A percentile compares a stretch with the other conserved stretches of the same genome.
Evolutionary conservation across 2,113 vertebrate species (phyloP).

Genomic region (Dermatemys mawii): DNA sequence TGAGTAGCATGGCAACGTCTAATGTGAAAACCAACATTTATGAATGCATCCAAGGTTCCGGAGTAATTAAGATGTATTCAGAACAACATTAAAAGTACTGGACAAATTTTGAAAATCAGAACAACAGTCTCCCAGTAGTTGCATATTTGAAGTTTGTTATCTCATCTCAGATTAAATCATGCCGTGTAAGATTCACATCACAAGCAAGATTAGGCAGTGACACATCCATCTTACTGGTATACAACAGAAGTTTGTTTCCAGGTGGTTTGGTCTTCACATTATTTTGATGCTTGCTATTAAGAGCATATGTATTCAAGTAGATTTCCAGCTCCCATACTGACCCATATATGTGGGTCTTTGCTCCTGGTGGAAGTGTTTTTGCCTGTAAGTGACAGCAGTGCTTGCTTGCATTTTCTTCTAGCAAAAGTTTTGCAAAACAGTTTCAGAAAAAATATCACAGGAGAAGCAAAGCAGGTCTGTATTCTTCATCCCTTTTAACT

Average conservation of each 20-base stretch:
- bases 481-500: constrained; percentile 7
- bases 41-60: not conserved
- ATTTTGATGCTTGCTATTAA: constrained; percentile 14
- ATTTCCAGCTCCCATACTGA: not conserved
- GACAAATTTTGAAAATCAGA: constrained; percentile 25
- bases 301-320: not conserved
- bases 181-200: constrained; percentile 29
- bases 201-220: constrained; percentile 13
- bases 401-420: constrained; percentile 39
- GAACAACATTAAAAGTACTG: not conserved
- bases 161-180: not conserved
- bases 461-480: constrained; percentile 25
- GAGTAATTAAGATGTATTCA: constrained; percentile 19
- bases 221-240: constrained; percentile 19
- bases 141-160: not conserved
- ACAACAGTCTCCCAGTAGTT: not conserved
- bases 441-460: not conserved
- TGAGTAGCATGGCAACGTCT: constrained; percentile 18
- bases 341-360: constrained; percentile 46
- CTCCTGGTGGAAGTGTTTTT: constrained; percentile 44
- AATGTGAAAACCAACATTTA: constrained; percentile 30
- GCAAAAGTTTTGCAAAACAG: constrained; percentile 21
- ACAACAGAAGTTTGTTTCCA: not conserved
- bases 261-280: not conserved
- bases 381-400: constrained; percentile 16